phyloP scores from a whole-genome alignment of 92 coral and sea anemone genomes.

The Epizoanthus illoricatus region DNA sequence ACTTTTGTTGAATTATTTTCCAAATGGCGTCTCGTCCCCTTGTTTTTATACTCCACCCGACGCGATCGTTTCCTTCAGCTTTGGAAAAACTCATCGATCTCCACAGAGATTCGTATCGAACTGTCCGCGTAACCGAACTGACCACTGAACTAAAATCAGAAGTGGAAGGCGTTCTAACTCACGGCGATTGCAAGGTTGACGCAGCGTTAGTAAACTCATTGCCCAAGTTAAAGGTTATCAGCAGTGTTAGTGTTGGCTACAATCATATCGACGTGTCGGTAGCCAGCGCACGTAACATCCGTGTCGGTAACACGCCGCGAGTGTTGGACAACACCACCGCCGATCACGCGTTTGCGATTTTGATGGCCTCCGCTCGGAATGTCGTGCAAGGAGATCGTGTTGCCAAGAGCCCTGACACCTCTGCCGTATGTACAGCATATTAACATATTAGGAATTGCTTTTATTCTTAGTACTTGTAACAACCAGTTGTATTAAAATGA shows the following conservation, averaged over 20 bases:
- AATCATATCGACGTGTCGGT: constrained; percentile 67
- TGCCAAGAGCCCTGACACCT: constrained; percentile 13
- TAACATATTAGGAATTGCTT: too few relatives aligned
- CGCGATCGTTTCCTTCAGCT: too few relatives aligned
- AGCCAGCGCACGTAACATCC: constrained; percentile 67
- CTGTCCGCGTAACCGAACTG: too few relatives aligned
- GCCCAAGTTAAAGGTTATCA: constrained; percentile 64
- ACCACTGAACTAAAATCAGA: too few relatives aligned
- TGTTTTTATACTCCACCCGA: too few relatives aligned
- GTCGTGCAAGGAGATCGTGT: constrained; percentile 61
- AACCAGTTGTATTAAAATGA: too few relatives aligned
- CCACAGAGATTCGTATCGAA: too few relatives aligned
- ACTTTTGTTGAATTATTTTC: too few relatives aligned
- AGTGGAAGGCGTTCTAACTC: not conserved
- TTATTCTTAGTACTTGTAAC: too few relatives aligned
- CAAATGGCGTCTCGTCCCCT: too few relatives aligned
- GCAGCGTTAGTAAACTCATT: constrained; percentile 54
- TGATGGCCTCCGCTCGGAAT: constrained; percentile 83
- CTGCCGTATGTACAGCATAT: too few relatives aligned
- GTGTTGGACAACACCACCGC: constrained; percentile 61
- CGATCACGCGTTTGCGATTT: constrained; percentile 67
- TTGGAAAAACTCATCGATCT: too few relatives aligned
- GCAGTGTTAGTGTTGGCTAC: constrained; percentile 54
- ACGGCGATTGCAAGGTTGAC: constrained; percentile 14
- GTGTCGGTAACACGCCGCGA: constrained; percentile 66